Base-by-base conservation (phyloP, 2,113 vertebrate species). In the Spheniscus mendiculus region DNA sequence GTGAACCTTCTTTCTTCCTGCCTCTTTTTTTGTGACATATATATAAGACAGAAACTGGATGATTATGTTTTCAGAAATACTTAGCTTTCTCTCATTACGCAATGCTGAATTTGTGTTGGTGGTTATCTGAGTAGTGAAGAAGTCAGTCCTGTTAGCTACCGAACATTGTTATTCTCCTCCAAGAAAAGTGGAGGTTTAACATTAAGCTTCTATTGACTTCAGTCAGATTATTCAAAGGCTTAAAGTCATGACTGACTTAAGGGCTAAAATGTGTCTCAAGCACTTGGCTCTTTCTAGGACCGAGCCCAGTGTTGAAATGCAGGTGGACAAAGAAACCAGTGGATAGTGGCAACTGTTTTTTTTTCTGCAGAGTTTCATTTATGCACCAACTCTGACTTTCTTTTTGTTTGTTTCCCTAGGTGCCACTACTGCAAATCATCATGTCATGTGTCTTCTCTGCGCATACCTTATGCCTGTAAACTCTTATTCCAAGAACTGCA, bases 341-440 rank as follows among this genome's bases (percentile, higher is more conserved):
- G 36, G 36, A 21, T 53, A 58, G 25, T 52, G 80, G 40, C 21
- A 85, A 44, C 38, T 93, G 32, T 38, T 38, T 3, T 44, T 69
- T 78, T 72, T 89, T 59, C 73, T 66, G 36, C 40, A 83, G 62
- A 85, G 58, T 47, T 36, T 42, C 11, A 13, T 11, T 38, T n/a
- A 29, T 19, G 9, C 80, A 74, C 40, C n/a, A 89, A 15, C 23
- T 81, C 67, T 90, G 70, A 97, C 49, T 78, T 96, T 77, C 49
- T 63, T 14, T 61, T 81, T 93, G 10, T 83, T 76, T 95, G 77
- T 96, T 97, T 95, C 90, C 40, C 73, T 96, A 99, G 99, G 99
- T 99, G 99, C 96, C 99, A 99, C 98, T 99, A 99, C 98, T 99
- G 99, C 97, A 99, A 99, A 85, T 99, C 99, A 0, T 99, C 99